Evolutionary conservation across 2,113 vertebrate genomes (phyloP), one percentile per base, ranked within the genome.

Genomic region (Cyanoliseus patagonus): DNA sequence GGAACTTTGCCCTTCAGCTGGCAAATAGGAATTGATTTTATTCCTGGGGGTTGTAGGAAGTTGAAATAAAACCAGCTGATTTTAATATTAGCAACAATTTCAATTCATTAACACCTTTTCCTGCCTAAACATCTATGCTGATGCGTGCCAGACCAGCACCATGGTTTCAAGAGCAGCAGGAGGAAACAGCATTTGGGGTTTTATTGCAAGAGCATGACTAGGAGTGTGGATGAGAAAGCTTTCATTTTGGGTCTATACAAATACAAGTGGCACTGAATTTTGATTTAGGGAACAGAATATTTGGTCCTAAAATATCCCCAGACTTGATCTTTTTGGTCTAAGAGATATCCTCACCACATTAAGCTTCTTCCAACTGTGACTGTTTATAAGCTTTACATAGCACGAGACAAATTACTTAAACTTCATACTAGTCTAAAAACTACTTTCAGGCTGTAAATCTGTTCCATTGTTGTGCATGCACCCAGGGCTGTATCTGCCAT

Each of bases 1-100:
- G 75, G 70, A 92, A 69, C 44, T 62, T 87, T 79, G 74, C 84
- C 78, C 49, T 85, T 91, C 75, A 79, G 47, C 44, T 91, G 59
- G 74, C 57, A 85, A 85, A 79, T 11, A 39, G 10, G 17, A 67
- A 74, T 25, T 88, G 22, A 49, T 91, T 93, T 91, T 82, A 20
- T 88, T 95, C 31, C 59, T 69, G 28, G 12, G 31, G 5, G 22
- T 19, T 61, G 77, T 47, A 92, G 75, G 44, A 92, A 70, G 61
- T 51, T 59, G 92, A 77, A 91, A 83, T 80, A 70, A 85, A 73
- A 94, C 52, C 67, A 70, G 22, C 23, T 67, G 4, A 90, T 95
- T 95, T 92, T 89, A 90, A 91, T 95, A 95, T 91, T 91, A 95
- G 63, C 70, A 53, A 74, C 30, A 46, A 86, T 92, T 92, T 61